phyloP scores from a whole-genome alignment of 92 coral and sea anemone species.

The Palythoa grandis region DNA sequence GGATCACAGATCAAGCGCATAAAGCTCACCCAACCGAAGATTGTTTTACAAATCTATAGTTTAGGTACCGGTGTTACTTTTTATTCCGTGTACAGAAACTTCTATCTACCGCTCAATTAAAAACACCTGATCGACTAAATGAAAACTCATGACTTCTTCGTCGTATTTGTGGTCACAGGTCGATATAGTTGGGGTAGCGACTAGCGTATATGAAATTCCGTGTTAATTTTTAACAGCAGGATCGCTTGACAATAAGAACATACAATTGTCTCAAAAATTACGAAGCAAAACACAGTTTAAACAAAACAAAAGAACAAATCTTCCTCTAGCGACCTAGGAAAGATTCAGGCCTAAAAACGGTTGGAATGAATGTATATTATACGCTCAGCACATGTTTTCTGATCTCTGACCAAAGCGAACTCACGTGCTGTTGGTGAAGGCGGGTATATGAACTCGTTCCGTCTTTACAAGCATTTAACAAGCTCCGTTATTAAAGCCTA shows the following conservation, averaged over 20 bases:
- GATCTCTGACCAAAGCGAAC: slow-evolving; percentile 22
- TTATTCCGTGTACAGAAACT: not conserved
- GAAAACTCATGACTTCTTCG: not conserved
- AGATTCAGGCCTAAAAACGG: not conserved
- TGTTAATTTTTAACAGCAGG: slow-evolving; percentile 29
- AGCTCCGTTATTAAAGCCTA: not conserved
- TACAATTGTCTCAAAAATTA: slow-evolving; percentile 31
- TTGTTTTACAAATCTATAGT: not conserved
- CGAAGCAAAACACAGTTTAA: slow-evolving; percentile 34
- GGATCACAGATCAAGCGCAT: slow-evolving; percentile 36
- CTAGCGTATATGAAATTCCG: not conserved
- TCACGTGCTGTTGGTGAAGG: slow-evolving; percentile 19
- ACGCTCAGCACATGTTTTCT: not conserved
- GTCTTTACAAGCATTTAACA: not conserved
- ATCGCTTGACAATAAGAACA: slow-evolving; percentile 14
- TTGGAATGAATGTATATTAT: not conserved
- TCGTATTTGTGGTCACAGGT: not conserved
- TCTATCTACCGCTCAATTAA: not conserved
- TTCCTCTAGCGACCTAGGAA: not conserved
- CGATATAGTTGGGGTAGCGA: not conserved
- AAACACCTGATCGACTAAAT: not conserved
- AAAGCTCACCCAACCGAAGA: slow-evolving; percentile 36
- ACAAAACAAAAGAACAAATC: slow-evolving; percentile 7
- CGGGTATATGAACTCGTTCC: not conserved
- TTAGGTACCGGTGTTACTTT: not conserved